Conservation (phyloP, 2,797 vertebrate genomes). For the Xerus rutilus region DNA sequence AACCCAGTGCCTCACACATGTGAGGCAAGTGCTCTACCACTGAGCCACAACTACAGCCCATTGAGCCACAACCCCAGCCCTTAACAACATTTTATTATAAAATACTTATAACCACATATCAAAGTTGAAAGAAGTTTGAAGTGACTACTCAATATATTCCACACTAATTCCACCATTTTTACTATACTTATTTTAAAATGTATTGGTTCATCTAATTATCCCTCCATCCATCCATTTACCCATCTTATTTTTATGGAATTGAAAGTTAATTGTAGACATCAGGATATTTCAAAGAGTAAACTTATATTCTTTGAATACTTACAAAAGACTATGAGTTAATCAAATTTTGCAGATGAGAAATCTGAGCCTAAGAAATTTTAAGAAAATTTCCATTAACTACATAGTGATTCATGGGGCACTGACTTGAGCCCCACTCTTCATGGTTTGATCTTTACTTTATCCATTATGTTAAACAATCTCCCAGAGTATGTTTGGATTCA, state of each 20-base stretch:
- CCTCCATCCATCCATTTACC: background rate
- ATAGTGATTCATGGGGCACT: background rate
- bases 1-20: too few relatives aligned
- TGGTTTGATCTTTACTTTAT: background rate
- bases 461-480: background rate
- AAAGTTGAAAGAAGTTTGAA: constrained; percentile 42
- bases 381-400: background rate
- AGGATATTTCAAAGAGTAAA: constrained; percentile 5
- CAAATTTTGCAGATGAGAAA: constrained; percentile 24
- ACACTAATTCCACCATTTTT: background rate
- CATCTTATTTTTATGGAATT: constrained; percentile 2
- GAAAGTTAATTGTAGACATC: constrained; percentile 16
- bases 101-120: background rate
- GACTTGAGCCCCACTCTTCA: background rate
- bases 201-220: background rate
- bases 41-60: too few relatives aligned
- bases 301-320: constrained; percentile 44
- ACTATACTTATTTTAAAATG: constrained; percentile 20
- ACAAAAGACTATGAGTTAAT: background rate
- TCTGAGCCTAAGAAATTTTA: background rate
- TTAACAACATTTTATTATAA: background rate
- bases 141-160: background rate
- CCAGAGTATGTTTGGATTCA: constrained; percentile 4
- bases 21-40: too few relatives aligned
- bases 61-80: too few relatives aligned